Base-by-base conservation (phyloP, 2,888 invertebrate genomes). In the Chymomyza fuscimana region DNA sequence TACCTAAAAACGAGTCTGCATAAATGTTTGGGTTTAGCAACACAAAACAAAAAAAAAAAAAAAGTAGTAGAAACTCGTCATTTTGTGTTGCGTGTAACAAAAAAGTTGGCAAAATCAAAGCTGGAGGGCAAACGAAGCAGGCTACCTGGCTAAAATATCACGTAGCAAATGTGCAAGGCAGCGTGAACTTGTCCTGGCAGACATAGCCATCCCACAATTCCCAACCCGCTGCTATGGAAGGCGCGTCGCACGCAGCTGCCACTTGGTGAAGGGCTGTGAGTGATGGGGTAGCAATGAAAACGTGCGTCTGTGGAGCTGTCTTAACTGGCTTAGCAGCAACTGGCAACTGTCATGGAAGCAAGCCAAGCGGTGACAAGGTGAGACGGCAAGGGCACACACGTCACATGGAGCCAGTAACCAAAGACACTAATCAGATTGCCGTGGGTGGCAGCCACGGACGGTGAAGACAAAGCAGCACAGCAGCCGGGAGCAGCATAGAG, bases 241-340 rank as follows among this genome's bases (percentile, higher is more conserved):
- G 12, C 10, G 40, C 19, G 16, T 16, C 54, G 54, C 54, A 54
- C 54, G n/a, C 54, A 54, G 54, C 16, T 54, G 54, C 54, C 19
- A 54, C 54, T 54, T 16, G 22, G 19, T 16, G 54, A 54, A 16
- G 3, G 16, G 19, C 22, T 16, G 54, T 19, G 54, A 22, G 54
- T 36, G 64, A 64, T 29, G 52, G 19, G 32, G 54, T 4, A 12
- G 40, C 40, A 46, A 46, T 46, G 40, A 12, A 46, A 46, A 12
- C 40, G 52, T 40, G 46, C 16, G 51, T 22, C 12, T 50, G 64
- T 36, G 32, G 50, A 29, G 40, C 63, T 56, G 70, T 69, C 77
- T 78, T 65, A 77, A 71, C 80, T 73, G 74, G 77, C 73, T 79
- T 77, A 78, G 52, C 0, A 12, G 40, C 40, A 46, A 15, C 40